Percentiles rank a stretch among this genome's conserved stretches.
phyloP scores from a whole-genome alignment of 2,888 invertebrate genomes.

The Girardia tigrina region DNA sequence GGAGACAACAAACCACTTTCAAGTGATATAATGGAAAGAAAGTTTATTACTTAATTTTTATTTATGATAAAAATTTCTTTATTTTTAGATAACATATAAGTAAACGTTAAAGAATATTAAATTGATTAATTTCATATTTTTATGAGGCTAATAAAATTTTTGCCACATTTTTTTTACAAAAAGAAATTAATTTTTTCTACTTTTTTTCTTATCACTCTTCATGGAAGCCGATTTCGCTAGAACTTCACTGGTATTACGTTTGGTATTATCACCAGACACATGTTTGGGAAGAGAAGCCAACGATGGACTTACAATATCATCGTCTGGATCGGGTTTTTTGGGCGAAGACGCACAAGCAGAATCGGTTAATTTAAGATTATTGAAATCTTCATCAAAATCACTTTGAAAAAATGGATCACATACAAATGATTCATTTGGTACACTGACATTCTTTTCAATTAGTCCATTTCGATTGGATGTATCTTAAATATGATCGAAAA shows the following conservation, averaged over 20 bases:
- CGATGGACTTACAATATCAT: background rate
- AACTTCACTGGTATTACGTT: background rate
- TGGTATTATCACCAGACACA: background rate
- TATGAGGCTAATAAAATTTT: too few relatives aligned
- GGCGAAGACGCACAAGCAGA: background rate
- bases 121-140: too few relatives aligned
- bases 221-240: background rate
- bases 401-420: constrained; percentile 19
- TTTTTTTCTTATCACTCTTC: background rate
- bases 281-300: too few relatives aligned
- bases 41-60: too few relatives aligned
- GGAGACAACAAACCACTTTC: too few relatives aligned
- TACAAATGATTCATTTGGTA: background rate
- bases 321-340: background rate
- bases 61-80: too few relatives aligned
- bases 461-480: background rate
- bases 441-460: background rate
- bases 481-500: background rate
- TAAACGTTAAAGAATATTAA: too few relatives aligned
- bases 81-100: too few relatives aligned
- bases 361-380: background rate
- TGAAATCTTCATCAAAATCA: constrained; percentile 23
- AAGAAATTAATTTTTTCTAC: background rate
- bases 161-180: too few relatives aligned
- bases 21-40: too few relatives aligned